Conservation (phyloP, 1,140 invertebrate species). For the Penaeus chinensis region DNA sequence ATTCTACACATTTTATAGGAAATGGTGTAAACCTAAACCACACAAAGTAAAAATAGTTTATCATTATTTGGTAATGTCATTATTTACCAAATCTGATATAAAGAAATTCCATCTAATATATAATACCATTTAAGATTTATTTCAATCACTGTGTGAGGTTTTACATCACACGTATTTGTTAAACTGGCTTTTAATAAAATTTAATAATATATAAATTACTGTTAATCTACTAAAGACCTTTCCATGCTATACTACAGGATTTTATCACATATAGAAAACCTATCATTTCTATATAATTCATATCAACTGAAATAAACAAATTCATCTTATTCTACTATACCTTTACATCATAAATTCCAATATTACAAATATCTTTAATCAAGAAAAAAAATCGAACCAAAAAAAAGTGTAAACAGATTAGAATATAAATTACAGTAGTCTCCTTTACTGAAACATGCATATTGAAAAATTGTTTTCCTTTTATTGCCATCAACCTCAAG, state of each 20-base stretch:
- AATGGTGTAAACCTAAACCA: no score
- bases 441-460: no score
- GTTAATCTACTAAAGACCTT: constrained; percentile 19
- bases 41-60: no score
- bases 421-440: no score
- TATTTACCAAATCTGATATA: no score
- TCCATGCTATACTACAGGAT: constrained; percentile 33
- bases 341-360: constrained; percentile 23
- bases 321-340: constrained; percentile 26
- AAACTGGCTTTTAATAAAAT: constrained; percentile 6
- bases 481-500: no score
- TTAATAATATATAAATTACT: constrained; percentile 29
- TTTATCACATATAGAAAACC: constrained; percentile 48
- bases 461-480: no score
- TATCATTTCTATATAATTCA: constrained; percentile 34
- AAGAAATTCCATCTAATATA: neutral
- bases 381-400: no score
- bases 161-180: constrained; percentile 19
- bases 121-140: neutral
- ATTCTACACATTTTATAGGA: no score
- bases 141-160: neutral
- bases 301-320: constrained; percentile 26
- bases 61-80: no score
- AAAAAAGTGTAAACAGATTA: no score
- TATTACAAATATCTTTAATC: no score